A percentile compares a stretch with the other conserved stretches of the same genome.
Conservation (phyloP, 2,113 vertebrate genomes). For the Phasianus colchicus region DNA sequence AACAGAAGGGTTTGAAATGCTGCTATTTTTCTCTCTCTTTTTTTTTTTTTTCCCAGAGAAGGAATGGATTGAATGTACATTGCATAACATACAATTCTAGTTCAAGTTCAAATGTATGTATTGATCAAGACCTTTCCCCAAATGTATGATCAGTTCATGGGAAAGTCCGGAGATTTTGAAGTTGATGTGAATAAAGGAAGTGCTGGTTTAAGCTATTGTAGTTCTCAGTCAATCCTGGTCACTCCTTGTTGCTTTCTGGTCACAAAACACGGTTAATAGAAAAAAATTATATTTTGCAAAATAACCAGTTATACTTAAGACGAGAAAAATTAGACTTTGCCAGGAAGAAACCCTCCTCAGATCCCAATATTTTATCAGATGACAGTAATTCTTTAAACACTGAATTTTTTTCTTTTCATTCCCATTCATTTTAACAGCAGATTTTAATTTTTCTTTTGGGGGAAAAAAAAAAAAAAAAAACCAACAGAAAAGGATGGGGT, state of each 20-base stretch:
- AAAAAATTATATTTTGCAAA: neutral
- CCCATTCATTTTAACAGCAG: slow-evolving; percentile 27
- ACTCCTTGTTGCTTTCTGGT: neutral
- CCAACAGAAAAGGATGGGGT: neutral
- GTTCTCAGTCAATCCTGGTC: neutral
- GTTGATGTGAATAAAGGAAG: neutral
- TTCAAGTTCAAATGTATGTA: neutral
- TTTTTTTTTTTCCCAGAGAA: neutral
- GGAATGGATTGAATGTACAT: neutral
- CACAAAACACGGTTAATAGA: neutral
- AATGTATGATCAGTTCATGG: neutral
- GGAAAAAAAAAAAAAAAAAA: neutral
- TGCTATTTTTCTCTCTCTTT: neutral
- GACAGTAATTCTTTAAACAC: neutral
- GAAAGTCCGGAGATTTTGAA: slow-evolving; percentile 2
- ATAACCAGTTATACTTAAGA: neutral
- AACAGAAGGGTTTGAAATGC: neutral
- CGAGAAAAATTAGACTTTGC: neutral
- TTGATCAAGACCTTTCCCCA: neutral
- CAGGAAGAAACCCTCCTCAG: neutral
- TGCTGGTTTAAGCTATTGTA: neutral
- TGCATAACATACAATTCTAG: neutral
- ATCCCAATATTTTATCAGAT: neutral
- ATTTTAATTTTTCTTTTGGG: neutral
- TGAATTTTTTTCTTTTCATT: neutral